Evolutionary conservation across 2,113 vertebrate genomes (phyloP).

Genomic region (Hypanus sabinus): DNA sequence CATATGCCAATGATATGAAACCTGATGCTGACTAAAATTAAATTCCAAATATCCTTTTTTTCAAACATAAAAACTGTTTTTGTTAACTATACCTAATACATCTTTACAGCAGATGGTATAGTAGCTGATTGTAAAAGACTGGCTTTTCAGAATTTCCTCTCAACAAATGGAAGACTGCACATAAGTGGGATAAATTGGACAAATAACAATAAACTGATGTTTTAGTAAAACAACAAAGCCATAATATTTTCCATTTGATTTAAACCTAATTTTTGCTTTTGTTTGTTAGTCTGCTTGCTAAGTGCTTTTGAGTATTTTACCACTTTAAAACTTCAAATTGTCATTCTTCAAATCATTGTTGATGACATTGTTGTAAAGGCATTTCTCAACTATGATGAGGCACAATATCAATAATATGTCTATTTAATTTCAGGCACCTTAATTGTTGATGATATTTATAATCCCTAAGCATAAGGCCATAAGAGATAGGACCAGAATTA

Average conservation of each 20-base stretch:
- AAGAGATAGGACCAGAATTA: too few relatives aligned
- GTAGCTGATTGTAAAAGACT: neutral
- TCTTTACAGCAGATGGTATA: neutral
- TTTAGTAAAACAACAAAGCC: too few relatives aligned
- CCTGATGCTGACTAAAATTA: too few relatives aligned
- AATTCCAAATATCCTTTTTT: neutral
- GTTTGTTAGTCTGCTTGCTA: too few relatives aligned
- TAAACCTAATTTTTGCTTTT: neutral
- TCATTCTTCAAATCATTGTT: too few relatives aligned
- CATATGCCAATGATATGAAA: too few relatives aligned
- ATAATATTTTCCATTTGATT: neutral
- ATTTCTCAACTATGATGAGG: neutral
- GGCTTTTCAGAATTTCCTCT: neutral
- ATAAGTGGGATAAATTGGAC: neutral
- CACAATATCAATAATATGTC: neutral
- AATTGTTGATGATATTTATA: neutral
- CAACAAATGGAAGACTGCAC: neutral
- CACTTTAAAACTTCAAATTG: too few relatives aligned
- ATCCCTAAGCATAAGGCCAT: neutral
- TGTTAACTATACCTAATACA: neutral
- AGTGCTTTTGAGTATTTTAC: too few relatives aligned
- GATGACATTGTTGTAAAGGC: neutral
- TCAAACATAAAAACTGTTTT: neutral
- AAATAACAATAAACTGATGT: neutral
- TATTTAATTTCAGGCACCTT: neutral